Base-by-base conservation (phyloP, 2,888 invertebrate species). In the Rhagonycha fulva region DNA sequence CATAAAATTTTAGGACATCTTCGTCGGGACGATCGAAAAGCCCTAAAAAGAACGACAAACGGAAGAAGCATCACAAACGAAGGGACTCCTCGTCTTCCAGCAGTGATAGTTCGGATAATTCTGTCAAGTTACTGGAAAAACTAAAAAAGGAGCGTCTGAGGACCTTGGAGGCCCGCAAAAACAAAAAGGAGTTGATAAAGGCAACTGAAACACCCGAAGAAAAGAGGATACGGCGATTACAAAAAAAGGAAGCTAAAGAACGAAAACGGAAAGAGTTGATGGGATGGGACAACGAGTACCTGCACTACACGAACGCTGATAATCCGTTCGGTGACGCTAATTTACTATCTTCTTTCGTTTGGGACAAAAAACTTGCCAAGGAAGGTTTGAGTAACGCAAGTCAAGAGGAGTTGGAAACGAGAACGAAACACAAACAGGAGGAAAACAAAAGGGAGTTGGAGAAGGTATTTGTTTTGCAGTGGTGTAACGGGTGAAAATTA, bases 281-380 rank as follows among this genome's bases (percentile, higher is more conserved):
- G 97, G 98, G 98, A 7, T 98, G 98, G 98, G 98, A 98, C 87
- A 96, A 95, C 80, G 98, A 98, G 87, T 98, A 98, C 86, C 92
- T 98, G 78, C 97, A 97, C 84, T 99, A 99, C 85, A 98, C 99
- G 0, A 98, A 99, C 87, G 95, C 96, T 71, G 98, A 99, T 87
- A 99, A 99, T 89, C 99, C 99, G 0, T 99, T 99, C 87, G 99
- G 99, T 0, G 99, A 99, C 90, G 96, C 96, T 0, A 97, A 97
- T 83, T 91, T 99, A 61, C 91, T 98, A 5, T 94, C 98, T 32
- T 96, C 97, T 0, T 99, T 99, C 88, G 96, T 98, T 0, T 99
- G 99, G 99, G 91, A 91, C 23, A 99, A 99, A 88, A 99, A 99
- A 87, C 89, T 98, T 68, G 95, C 98, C 75, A 96, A 97, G 83